Evolutionary conservation across 2,888 invertebrate genomes (phyloP), one percentile per base, ranked within the genome.

Genomic region (Chouioia cunea): DNA sequence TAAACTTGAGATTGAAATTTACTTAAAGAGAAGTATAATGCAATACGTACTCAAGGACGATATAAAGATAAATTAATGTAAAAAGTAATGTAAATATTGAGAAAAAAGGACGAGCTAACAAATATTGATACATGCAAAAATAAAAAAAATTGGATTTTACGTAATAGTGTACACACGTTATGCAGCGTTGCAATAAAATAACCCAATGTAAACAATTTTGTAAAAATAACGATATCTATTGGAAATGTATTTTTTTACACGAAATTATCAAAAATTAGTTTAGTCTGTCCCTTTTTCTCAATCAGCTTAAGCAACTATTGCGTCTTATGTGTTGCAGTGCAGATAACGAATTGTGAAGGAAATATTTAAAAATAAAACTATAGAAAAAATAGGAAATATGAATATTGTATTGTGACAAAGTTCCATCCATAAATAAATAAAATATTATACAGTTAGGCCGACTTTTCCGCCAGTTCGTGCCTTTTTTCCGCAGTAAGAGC

Each of bases 391-490:
- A 71, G 75, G 75, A 78, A 65, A 64, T 36, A 36, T 36, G 36
- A 79, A 82, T 80, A 83, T 83, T 85, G 82, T 85, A 85, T 84
- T 84, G 84, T 84, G 83, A 85, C 81, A 78, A 85, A 83, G 85
- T 85, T 85, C 85, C 85, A 85, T 85, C 85, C 85, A 85, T 85
- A 77, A 78, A 77, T 82, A 73, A 77, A 77, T 74, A 77, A 76
- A 77, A 74, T 74, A 70, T 73, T 83, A 85, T 84, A 85, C 82
- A 83, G 84, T 84, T 85, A 84, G 85, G 85, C 85, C 85, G 85
- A 85, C 83, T 85, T 85, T 84, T 83, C 82, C 83, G 85, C 84
- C 85, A 83, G 85, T 84, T 84, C 83, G 85, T 85, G 85, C 85
- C 85, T 85, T 85, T 84, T 84, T 84, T 84, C 83, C 79, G 83